A percentile compares a stretch with the other conserved stretches of the same genome.
Conservation (phyloP, 2,113 vertebrate species). For the mouse (Mus musculus) region GRCm39 chr12:82584501-82585000, state of each 20-base stretch:
- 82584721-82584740: too few relatives aligned
- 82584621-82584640: background rate
- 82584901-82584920: background rate
- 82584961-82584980: background rate
- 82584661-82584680: background rate
- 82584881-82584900: background rate
- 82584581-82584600: background rate
- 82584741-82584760: background rate
- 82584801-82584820: too few relatives aligned
- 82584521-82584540: background rate
- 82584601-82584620: background rate
- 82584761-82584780: background rate
- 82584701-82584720: background rate
- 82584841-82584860: background rate
- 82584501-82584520: background rate
- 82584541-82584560: background rate
- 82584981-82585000: background rate
- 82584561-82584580: background rate
- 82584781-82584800: background rate
- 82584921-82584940: background rate
- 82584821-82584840: too few relatives aligned
- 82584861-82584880: background rate
- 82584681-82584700: background rate
- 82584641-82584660: background rate
- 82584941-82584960: background rate